Percentiles rank a stretch among this genome's conserved stretches.
Conservation (phyloP, 2,797 vertebrate species). For the Buceros bicornis region DNA sequence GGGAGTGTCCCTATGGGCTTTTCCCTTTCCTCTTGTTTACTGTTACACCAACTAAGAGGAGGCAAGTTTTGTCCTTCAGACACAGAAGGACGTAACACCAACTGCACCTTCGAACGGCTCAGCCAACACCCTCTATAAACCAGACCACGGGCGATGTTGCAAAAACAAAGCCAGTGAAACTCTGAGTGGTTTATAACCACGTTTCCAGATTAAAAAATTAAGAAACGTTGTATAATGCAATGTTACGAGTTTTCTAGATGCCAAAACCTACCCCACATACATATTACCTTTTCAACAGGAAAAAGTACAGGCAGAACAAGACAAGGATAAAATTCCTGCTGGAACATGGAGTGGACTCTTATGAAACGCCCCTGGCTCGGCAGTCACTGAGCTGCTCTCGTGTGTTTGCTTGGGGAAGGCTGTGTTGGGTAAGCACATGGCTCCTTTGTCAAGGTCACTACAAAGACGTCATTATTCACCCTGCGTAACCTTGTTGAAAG, state of each 20-base stretch:
- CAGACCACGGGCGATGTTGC: not conserved
- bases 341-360: not conserved
- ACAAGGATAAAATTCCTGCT: not conserved
- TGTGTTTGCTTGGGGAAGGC: not conserved
- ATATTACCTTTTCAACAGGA: not conserved
- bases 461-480: constrained; percentile 37
- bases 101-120: fast-evolving
- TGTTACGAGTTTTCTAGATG: not conserved
- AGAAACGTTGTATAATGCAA: not conserved
- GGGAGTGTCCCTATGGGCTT: not conserved
- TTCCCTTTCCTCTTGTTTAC: not conserved
- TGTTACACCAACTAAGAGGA: not conserved
- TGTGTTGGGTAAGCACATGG: not conserved
- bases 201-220: not conserved
- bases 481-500: not conserved
- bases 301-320: not conserved
- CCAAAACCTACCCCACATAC: not conserved
- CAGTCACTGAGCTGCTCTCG: not conserved
- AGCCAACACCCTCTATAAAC: not conserved
- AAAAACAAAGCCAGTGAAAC: not conserved
- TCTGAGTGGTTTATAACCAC: fast-evolving
- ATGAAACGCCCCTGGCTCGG: not conserved
- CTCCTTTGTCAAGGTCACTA: constrained; percentile 40
- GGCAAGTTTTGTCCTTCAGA: not conserved
- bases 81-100: not conserved